phyloP scores from a whole-genome alignment of 2,888 invertebrate species.

The Phaonia tiefii region DNA sequence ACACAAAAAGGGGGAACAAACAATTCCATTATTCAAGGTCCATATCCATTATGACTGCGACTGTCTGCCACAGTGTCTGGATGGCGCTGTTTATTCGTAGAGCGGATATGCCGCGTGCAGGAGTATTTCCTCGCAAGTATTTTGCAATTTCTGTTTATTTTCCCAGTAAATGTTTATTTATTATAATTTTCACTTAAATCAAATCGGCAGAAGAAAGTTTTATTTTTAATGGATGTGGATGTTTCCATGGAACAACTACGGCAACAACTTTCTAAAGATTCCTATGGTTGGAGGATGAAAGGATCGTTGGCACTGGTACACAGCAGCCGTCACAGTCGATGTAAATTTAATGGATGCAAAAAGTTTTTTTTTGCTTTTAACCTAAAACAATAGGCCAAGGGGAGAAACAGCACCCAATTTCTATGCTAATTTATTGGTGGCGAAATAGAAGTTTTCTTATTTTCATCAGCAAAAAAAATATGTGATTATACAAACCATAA shows the following conservation, averaged over 20 bases:
- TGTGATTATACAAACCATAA: no score
- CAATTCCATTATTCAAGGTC: conserved; percentile 11
- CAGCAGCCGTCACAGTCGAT: not conserved
- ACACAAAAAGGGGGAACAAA: not conserved
- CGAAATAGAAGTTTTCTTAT: conserved; percentile 4
- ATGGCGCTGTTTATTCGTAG: conserved; percentile 31
- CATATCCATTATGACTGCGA: conserved; percentile 46
- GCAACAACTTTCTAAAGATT: no score
- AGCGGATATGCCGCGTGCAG: conserved; percentile 24
- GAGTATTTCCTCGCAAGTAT: conserved; percentile 5
- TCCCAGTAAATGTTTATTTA: not conserved
- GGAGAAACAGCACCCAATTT: conserved; percentile 15
- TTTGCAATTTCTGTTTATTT: no score
- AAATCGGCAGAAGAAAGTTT: no score
- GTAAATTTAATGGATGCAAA: no score
- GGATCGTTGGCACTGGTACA: not conserved
- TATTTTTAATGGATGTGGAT: no score
- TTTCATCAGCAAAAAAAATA: no score
- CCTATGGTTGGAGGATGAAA: not conserved
- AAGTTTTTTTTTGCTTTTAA: not conserved
- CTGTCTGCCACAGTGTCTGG: conserved; percentile 59
- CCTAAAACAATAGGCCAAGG: not conserved
- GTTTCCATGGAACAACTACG: no score
- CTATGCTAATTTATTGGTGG: conserved; percentile 45
- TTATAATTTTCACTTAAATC: not conserved